A percentile compares a stretch with the other conserved stretches of the same genome.
Conservation (phyloP, 2,888 invertebrate species). For the Noctuana brunneofusca region DNA sequence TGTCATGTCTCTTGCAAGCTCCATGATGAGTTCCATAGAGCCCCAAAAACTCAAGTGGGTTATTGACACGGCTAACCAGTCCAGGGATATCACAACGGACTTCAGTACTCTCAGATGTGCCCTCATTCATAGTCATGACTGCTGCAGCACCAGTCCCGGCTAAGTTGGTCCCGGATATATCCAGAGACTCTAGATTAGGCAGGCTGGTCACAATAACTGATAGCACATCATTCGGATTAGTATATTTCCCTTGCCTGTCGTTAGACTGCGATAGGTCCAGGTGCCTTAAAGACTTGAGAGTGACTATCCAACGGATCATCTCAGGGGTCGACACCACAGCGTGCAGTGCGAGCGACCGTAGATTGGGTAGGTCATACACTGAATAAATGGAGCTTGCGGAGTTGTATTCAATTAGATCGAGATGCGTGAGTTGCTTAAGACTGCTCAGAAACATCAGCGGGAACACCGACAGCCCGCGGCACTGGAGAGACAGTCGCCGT, state of each 20-base stretch:
- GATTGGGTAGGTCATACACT: constrained; percentile 84
- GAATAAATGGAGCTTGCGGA: constrained; percentile 86
- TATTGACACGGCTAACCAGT: constrained; percentile 87
- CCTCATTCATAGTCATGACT: constrained; percentile 50
- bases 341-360: constrained; percentile 90
- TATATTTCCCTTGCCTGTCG: constrained; percentile 88
- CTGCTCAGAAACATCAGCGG: constrained; percentile 83
- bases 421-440: constrained; percentile 84
- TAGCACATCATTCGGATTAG: constrained; percentile 88
- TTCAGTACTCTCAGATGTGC: constrained; percentile 47
- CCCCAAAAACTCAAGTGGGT: constrained; percentile 94
- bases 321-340: constrained; percentile 88
- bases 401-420: constrained; percentile 88
- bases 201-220: constrained; percentile 88
- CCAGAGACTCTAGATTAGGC: constrained; percentile 90
- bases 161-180: constrained; percentile 98
- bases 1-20: constrained; percentile 94
- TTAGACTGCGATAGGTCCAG: constrained; percentile 93
- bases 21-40: constrained; percentile 94
- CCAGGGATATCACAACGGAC: constrained; percentile 92
- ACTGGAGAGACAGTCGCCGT: constrained; percentile 82
- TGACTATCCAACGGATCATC: constrained; percentile 84
- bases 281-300: constrained; percentile 83
- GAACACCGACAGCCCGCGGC: constrained; percentile 71
- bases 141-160: constrained; percentile 92